Percentiles rank a stretch among this genome's conserved stretches.
Conservation (phyloP, 2,888 invertebrate genomes). For the Arctia plantaginis region DNA sequence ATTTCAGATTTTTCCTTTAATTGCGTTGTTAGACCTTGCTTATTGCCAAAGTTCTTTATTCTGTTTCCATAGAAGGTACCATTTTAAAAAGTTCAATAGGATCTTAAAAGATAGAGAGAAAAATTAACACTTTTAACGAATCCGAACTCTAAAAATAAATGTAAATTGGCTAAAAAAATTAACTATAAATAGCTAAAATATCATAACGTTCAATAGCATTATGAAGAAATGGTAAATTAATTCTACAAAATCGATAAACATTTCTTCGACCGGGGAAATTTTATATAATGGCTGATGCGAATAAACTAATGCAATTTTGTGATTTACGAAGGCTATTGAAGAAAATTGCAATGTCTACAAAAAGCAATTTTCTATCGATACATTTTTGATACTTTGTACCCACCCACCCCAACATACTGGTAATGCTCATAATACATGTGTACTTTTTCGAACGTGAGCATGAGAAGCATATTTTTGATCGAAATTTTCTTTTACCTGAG, state of each 20-base stretch:
- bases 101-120: background rate
- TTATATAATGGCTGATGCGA: background rate
- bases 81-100: no score
- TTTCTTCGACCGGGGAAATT: background rate
- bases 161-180: background rate
- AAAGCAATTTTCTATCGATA: background rate
- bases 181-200: background rate
- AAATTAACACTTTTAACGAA: background rate
- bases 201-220: background rate
- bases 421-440: background rate
- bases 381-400: background rate
- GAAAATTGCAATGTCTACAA: slow-evolving; percentile 29
- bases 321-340: slow-evolving; percentile 15
- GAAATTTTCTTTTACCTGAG: slow-evolving; percentile 38
- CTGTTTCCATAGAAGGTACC: no score
- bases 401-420: background rate
- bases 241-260: slow-evolving; percentile 2
- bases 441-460: slow-evolving; percentile 16
- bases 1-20: no score
- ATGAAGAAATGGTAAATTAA: background rate
- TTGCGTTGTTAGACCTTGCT: no score
- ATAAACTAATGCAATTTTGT: background rate
- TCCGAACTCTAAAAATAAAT: no score
- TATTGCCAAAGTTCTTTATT: no score
- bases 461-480: slow-evolving; percentile 36